Evolutionary conservation across 2,113 vertebrate species (phyloP), one percentile per base, ranked within the genome.

Genomic region (Bos taurus): DNA sequence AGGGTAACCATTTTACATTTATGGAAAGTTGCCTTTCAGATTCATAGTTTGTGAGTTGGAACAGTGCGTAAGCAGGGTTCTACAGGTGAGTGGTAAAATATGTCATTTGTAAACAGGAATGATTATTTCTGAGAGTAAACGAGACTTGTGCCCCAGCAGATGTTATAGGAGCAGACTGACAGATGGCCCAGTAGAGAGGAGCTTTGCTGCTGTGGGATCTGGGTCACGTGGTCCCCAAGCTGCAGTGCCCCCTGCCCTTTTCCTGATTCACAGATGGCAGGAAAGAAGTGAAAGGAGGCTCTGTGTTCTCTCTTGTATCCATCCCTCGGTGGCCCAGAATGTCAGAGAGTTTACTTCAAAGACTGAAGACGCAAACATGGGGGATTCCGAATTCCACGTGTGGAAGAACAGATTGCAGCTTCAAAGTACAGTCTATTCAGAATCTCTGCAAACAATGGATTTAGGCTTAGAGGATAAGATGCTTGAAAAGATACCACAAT

Each of bases 161-260:
- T 16, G 40, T 4, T 60, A 3, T 2, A 40, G 43, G n/a, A 11
- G 57, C 30, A 43, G 81, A 56, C 25, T 25, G 56, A 77, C 43
- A 71, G 48, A 52, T 13, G 33, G 6, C 30, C 14, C 15, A 26
- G 50, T 33, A 11, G 11, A 19, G 13, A 33, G 54, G 25, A 26
- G 23, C 21, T 64, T 33, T 11, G 21, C 4, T 43, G 2, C 25
- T 43, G 21, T 23, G 33, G 12, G 5, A 15, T 52, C 11, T 28
- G 43, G 7, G 21, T 59, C n/a, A 6, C 12, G 0, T 50, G 30
- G 30, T 50, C 83, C 90, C 36, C 25, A 8, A 0, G 17, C 11
- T 9, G 40, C 4, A 0, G 2, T 11, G 6, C 16, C 1, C 10
- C 36, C 2, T 2, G 2, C 15, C 43, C 11, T 40, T 43, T 54